Evolutionary conservation across 1,140 invertebrate species (phyloP).

Genomic region (Oreohelix idahoensis): DNA sequence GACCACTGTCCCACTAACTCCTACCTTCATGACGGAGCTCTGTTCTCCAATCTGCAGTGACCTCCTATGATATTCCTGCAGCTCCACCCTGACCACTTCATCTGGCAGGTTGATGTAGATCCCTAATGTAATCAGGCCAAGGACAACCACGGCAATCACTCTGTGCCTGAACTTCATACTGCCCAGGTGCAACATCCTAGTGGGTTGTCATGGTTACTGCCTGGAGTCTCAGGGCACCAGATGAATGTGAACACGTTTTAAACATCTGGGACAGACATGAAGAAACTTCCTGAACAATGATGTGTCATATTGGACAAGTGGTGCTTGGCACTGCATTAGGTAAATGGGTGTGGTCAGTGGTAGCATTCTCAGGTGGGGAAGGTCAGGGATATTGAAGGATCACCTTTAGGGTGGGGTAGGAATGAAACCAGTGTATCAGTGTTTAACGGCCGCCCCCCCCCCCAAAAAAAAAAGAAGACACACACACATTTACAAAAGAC

Average conservation of each 20-base stretch:
- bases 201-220: background rate
- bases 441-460: too few relatives aligned
- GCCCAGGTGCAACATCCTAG: background rate
- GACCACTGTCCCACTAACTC: too few relatives aligned
- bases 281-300: background rate
- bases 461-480: too few relatives aligned
- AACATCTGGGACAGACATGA: background rate
- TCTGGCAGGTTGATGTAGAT: constrained; percentile 26
- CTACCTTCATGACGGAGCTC: background rate
- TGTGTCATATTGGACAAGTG: background rate
- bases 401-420: too few relatives aligned
- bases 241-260: background rate
- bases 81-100: background rate
- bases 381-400: too few relatives aligned
- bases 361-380: too few relatives aligned
- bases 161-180: constrained; percentile 36
- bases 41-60: background rate
- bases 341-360: too few relatives aligned
- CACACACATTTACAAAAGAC: too few relatives aligned
- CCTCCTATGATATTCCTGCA: constrained; percentile 14
- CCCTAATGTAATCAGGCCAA: background rate
- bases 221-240: background rate
- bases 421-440: too few relatives aligned
- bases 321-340: too few relatives aligned
- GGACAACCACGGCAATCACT: constrained; percentile 18